Evolutionary conservation across 1,140 invertebrate species (phyloP).

Genomic region (Trachymyrmex cornetzi): DNA sequence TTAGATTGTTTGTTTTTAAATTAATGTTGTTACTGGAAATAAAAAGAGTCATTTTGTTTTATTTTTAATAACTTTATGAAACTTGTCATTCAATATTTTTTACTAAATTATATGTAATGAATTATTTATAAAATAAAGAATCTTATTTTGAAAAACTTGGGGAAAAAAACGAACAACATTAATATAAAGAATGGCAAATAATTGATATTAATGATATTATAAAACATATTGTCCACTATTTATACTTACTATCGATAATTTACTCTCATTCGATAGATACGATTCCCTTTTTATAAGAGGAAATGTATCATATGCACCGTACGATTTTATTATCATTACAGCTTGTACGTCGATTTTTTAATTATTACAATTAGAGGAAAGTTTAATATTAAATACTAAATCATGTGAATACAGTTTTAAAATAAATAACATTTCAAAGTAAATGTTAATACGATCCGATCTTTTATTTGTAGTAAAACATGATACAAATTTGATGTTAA

Average conservation of each 20-base stretch:
- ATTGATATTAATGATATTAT: conserved; percentile 4
- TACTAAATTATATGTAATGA: neutral
- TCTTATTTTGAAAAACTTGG: neutral
- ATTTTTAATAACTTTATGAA: conserved; percentile 1
- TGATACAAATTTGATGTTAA: conserved; percentile 27
- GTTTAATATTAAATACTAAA: neutral
- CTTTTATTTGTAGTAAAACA: conserved; percentile 25
- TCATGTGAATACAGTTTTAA: neutral
- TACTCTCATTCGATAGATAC: conserved; percentile 41
- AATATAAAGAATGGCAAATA: neutral
- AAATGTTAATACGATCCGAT: neutral
- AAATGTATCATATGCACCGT: neutral
- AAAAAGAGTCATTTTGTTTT: conserved; percentile 5
- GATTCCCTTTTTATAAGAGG: neutral
- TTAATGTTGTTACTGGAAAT: neutral
- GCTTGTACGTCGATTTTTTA: neutral
- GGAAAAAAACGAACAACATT: neutral
- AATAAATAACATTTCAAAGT: neutral
- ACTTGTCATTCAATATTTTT: neutral
- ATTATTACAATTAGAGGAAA: neutral
- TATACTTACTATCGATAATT: conserved; percentile 30
- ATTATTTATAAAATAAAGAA: neutral
- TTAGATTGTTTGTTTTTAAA: neutral
- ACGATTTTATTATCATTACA: neutral
- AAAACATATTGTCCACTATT: neutral